Evolutionary conservation across 2,888 invertebrate species (phyloP).

Genomic region (Dermolepida albohirtum): DNA sequence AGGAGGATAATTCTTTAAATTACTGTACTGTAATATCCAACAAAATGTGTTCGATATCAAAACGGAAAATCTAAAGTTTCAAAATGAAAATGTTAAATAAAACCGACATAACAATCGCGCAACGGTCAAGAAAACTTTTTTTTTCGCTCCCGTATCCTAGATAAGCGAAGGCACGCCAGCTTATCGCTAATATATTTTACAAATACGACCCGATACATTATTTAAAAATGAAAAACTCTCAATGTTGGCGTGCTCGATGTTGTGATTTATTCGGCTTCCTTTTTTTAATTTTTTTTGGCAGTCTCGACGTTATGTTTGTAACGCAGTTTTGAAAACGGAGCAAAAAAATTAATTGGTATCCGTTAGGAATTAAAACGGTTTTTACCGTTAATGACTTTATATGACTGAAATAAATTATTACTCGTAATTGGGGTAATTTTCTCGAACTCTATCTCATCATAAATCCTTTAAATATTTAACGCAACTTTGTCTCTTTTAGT

Average conservation of each 20-base stretch:
- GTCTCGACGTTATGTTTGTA: not conserved
- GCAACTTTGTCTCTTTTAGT: no score
- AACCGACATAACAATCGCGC: not conserved
- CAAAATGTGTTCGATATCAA: slow-evolving; percentile 20
- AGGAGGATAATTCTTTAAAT: slow-evolving; percentile 6
- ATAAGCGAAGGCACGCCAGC: slow-evolving; percentile 20
- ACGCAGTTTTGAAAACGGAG: not conserved
- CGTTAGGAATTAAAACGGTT: slow-evolving; percentile 6
- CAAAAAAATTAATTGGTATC: slow-evolving; percentile 21
- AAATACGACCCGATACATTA: slow-evolving; percentile 7
- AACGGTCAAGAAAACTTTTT: slow-evolving; percentile 19
- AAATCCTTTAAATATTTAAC: no score
- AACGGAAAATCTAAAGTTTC: slow-evolving; percentile 2
- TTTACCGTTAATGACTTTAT: not conserved
- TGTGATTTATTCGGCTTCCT: slow-evolving; percentile 22
- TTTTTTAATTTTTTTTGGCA: not conserved
- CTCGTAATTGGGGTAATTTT: not conserved
- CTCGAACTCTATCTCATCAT: no score
- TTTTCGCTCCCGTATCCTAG: slow-evolving; percentile 6
- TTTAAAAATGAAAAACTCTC: slow-evolving; percentile 26
- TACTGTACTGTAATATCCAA: slow-evolving; percentile 2
- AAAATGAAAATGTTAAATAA: slow-evolving; percentile 17
- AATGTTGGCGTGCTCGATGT: slow-evolving; percentile 10
- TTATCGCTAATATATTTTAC: slow-evolving; percentile 33
- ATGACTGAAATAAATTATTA: not conserved